Evolutionary conservation across 1,140 invertebrate species (phyloP).

Genomic region (Aradophagus sp.): DNA sequence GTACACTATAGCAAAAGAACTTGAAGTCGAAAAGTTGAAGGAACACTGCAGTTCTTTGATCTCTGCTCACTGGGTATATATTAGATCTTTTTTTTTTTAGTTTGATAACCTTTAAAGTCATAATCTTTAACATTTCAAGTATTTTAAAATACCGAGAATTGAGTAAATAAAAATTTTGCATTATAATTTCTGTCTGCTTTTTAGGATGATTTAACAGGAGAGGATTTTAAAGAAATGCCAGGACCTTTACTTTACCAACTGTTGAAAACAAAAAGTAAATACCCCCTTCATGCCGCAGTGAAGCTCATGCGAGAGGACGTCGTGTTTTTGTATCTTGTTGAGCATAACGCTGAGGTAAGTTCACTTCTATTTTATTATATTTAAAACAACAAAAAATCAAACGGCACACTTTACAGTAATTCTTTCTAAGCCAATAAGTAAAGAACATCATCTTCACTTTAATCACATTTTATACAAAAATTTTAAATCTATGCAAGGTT

Average conservation of each 20-base stretch:
- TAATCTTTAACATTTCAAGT: too few relatives aligned
- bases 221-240: conserved; percentile 95
- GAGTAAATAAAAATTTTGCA: too few relatives aligned
- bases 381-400: not conserved
- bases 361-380: not conserved
- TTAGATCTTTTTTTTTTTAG: too few relatives aligned
- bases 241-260: conserved; percentile 91
- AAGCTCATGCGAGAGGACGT: conserved; percentile 92
- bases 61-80: conserved; percentile 89
- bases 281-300: conserved; percentile 92
- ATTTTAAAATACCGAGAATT: not conserved
- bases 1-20: conserved; percentile 94
- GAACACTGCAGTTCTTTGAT: conserved; percentile 93
- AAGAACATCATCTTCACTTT: too few relatives aligned
- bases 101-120: too few relatives aligned
- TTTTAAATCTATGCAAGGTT: too few relatives aligned
- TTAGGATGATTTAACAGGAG: conserved; percentile 89
- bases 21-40: conserved; percentile 84
- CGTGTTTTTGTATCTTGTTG: conserved; percentile 93
- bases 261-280: conserved; percentile 91
- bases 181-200: conserved; percentile 26
- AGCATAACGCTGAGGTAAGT: conserved; percentile 87
- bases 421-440: too few relatives aligned
- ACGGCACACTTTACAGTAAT: too few relatives aligned
- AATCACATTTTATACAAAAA: too few relatives aligned